Conservation (phyloP, 1,140 invertebrate species). For the Achatina immaculata region DNA sequence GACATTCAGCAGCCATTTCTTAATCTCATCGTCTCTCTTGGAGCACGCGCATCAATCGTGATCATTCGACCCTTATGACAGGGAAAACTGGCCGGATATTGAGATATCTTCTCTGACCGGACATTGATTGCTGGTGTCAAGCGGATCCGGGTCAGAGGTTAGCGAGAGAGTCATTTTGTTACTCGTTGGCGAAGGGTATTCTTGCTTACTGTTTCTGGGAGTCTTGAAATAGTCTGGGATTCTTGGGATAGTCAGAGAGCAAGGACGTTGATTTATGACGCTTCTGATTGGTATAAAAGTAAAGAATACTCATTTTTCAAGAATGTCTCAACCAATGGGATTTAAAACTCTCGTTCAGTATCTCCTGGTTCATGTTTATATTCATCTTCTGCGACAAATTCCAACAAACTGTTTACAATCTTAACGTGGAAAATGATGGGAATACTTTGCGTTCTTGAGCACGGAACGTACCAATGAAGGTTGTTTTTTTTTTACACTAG, state of each 20-base stretch:
- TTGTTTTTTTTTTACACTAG: background rate
- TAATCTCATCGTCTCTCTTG: background rate
- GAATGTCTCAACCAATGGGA: background rate
- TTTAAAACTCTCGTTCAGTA: background rate
- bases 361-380: too few relatives aligned
- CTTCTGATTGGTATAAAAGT: background rate
- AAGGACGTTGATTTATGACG: background rate
- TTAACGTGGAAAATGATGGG: too few relatives aligned
- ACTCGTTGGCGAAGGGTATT: constrained; percentile 7
- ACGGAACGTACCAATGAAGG: background rate
- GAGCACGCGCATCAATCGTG: background rate
- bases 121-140: constrained; percentile 39
- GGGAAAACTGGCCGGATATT: constrained; percentile 19
- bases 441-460: background rate
- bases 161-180: constrained; percentile 20
- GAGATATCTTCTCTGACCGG: constrained; percentile 25
- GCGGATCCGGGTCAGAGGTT: constrained; percentile 35
- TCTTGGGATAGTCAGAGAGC: background rate
- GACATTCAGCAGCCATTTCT: background rate
- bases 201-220: background rate
- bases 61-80: constrained; percentile 17
- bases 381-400: too few relatives aligned
- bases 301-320: background rate
- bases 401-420: too few relatives aligned
- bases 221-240: background rate